phyloP scores from a whole-genome alignment of 2,888 invertebrate genomes.

The Hydraecia micacea region DNA sequence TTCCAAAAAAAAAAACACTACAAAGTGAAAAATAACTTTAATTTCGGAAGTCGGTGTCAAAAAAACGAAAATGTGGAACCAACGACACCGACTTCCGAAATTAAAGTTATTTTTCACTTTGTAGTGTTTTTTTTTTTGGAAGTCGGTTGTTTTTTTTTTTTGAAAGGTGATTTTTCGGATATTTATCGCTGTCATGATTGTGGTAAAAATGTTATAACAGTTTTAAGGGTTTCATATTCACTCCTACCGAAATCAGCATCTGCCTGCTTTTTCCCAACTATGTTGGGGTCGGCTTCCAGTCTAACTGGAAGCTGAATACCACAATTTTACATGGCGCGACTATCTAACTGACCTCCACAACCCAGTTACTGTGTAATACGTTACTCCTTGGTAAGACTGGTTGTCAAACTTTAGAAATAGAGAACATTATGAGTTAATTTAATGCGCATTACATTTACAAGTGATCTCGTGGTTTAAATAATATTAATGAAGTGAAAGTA shows the following conservation, averaged over 20 bases:
- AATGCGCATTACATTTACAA: conserved; percentile 38
- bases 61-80: too few relatives aligned
- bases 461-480: conserved; percentile 28
- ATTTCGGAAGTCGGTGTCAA: too few relatives aligned
- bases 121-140: too few relatives aligned
- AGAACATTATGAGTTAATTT: conserved; percentile 3
- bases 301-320: not conserved
- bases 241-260: too few relatives aligned
- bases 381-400: not conserved
- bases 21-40: too few relatives aligned
- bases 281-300: not conserved
- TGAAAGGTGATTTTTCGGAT: not conserved
- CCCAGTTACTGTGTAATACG: not conserved
- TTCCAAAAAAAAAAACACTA: too few relatives aligned
- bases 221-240: too few relatives aligned
- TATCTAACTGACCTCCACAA: not conserved
- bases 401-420: not conserved
- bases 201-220: not conserved
- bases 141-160: too few relatives aligned
- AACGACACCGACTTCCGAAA: too few relatives aligned
- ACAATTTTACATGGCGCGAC: not conserved
- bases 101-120: too few relatives aligned
- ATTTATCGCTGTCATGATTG: not conserved
- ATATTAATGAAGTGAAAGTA: conserved; percentile 47
- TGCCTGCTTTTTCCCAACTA: not conserved